Evolutionary conservation across 2,113 vertebrate species (phyloP).

Genomic region (Microcebus griseorufus): DNA sequence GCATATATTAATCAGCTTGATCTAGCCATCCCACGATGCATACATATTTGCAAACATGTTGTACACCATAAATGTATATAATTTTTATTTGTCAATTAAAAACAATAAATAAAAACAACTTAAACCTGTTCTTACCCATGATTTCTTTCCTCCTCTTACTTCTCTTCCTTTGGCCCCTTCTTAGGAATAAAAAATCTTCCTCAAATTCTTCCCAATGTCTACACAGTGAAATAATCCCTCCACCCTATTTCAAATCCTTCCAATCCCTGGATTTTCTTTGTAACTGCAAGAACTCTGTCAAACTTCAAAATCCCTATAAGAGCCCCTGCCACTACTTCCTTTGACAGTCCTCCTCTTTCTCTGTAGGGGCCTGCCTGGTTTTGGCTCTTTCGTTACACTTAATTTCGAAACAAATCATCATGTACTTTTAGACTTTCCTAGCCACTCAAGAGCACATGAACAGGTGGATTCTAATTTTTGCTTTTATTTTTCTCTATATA

Average conservation of each 20-base stretch:
- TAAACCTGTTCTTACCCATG: background rate
- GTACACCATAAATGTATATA: background rate
- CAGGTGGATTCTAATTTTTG: background rate
- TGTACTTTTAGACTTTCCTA: background rate
- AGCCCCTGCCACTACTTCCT: background rate
- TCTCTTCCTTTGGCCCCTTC: background rate
- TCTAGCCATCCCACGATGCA: background rate
- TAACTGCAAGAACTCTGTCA: background rate
- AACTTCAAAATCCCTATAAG: background rate
- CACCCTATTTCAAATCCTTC: background rate
- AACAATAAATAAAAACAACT: background rate
- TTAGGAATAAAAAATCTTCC: background rate
- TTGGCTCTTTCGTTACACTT: background rate
- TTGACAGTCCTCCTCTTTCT: background rate
- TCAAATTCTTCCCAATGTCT: background rate
- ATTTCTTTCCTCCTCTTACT: background rate
- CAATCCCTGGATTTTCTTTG: background rate
- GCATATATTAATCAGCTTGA: background rate
- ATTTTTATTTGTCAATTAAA: background rate
- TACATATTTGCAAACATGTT: background rate
- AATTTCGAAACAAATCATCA: background rate
- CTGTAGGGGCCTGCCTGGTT: background rate
- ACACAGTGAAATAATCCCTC: background rate
- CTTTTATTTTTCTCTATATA: constrained; percentile 1
- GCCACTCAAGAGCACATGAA: background rate